Conservation (phyloP, 2,888 invertebrate genomes). For the Pomacea canaliculata region DNA sequence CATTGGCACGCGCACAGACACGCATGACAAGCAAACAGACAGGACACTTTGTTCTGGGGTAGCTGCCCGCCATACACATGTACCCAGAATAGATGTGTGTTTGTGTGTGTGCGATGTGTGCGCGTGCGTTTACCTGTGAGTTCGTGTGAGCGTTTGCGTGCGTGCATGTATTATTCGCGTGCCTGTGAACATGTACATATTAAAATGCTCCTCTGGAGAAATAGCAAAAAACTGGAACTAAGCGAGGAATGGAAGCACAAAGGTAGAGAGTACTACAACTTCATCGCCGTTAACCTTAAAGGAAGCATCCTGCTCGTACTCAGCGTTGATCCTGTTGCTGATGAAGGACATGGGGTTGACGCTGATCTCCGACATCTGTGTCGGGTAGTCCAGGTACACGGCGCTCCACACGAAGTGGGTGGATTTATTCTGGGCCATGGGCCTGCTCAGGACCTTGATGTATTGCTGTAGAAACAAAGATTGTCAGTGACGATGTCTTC, state of each 20-base stretch:
- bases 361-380: conserved; percentile 30
- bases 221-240: not conserved
- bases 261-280: not conserved
- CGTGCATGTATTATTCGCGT: not conserved
- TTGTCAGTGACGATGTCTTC: too few species aligned
- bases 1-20: too few species aligned
- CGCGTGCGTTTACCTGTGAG: not conserved
- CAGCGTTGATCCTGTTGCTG: conserved; percentile 20
- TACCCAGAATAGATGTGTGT: not conserved
- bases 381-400: conserved; percentile 80
- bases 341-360: conserved; percentile 8
- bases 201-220: too few species aligned
- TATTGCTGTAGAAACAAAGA: conserved; percentile 79
- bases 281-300: conserved; percentile 20
- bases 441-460: conserved; percentile 95
- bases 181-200: not conserved
- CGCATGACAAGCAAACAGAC: too few species aligned
- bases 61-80: too few species aligned
- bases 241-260: not conserved
- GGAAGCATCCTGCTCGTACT: conserved; percentile 12
- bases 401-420: conserved; percentile 98
- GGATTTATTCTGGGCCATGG: conserved; percentile 86
- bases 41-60: too few species aligned
- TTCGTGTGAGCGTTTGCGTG: not conserved
- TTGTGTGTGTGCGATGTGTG: not conserved